Evolutionary conservation across 2,113 vertebrate genomes (phyloP), one percentile per base, ranked within the genome.

Genomic region (Pomatostomus ruficeps): DNA sequence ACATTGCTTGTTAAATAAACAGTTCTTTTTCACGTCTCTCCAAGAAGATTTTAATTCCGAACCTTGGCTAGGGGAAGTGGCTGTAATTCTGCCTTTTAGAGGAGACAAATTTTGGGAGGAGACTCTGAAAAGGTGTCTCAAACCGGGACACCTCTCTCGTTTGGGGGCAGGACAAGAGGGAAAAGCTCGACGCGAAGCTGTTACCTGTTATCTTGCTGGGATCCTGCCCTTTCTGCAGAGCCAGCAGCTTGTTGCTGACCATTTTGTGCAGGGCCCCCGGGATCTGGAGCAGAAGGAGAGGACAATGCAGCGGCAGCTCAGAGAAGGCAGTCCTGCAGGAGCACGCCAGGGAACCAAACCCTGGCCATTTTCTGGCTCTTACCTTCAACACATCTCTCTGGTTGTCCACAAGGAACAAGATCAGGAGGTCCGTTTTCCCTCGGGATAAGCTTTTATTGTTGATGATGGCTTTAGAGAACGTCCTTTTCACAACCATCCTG

Each of bases 331-430:
- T 2, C 87, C 31, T n/a, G 24, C 46, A 11, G 3, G 28, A 67
- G 25, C 29, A 19, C 1, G 22, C 7, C 20, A 90, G 35, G 23
- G 15, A 66, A 62, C 26, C 36, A 46, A 54, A 42, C 6, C 16
- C 18, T 40, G 42, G 29, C 31, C 35, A 14, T 43, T 86, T 85
- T 51, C 59, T 61, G 66, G 77, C 61, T 75, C 94, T 98, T 97
- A 99, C 99, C 98, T 99, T 99, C 81, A 99, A 98, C 40, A 99
- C 98, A 90, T 99, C 99, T 88, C 97, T 98, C 91, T 99, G 99
- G 91, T 99, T 98, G 92, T 99, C 99, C 95, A 99, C 98, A 93
- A 99, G 98, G 94, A 99, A 99, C 72, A 99, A 97, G 89, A 99
- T 98, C 89, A 99, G 98, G 94, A 99, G 98, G 94, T 99, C 99